Base-by-base conservation (phyloP, 2,113 vertebrate genomes). In the Myiozetetes cayanensis region DNA sequence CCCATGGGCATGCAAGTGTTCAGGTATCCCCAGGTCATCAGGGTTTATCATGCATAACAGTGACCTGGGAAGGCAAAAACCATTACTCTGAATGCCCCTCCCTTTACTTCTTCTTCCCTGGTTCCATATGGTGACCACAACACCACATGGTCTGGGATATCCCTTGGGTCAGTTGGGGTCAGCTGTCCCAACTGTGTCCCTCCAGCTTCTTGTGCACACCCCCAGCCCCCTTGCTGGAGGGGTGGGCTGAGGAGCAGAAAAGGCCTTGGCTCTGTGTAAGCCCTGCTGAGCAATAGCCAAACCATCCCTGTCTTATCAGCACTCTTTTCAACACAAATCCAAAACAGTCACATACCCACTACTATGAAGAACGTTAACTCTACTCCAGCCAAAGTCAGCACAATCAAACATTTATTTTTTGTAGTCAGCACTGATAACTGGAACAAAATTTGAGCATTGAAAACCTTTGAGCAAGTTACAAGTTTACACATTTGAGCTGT, bases 61-160 rank as follows among this genome's bases (percentile, higher is more conserved):
- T 63, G 65, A 17, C 27, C 1, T 43, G 27, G 27, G 27, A 46
- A 77, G 43, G 41, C 8, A 43, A 56, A 28, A 6, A 15, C 9
- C 30, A 55, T 25, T 25, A 39, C 20, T 53, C 6, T 1, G 0
- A 61, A 53, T 1, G 0, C 28, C 4, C 10, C 22, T 4, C 31
- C 35, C 24, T 50, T 55, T 8, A 10, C 24, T 35, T n/a, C 53
- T 30, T 17, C 30, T 28, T 4, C 8, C 6, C 7, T 27, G 37
- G 14, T 6, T 37, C 15, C 35, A 33, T 0, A 1, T 37, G n/a
- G 14, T 49, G 55, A 33, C 9, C 25, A 13, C 3, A 25, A 31
- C 24, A 31, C 6, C 20, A 18, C 7, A 0, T 3, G 4, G 2
- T 20, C 5, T 33, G 22, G 49, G 43, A 43, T 9, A 13, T 11